Conservation (phyloP, 53 echinoderm and acorn worm genomes). For the Echinarachnius parma region DNA sequence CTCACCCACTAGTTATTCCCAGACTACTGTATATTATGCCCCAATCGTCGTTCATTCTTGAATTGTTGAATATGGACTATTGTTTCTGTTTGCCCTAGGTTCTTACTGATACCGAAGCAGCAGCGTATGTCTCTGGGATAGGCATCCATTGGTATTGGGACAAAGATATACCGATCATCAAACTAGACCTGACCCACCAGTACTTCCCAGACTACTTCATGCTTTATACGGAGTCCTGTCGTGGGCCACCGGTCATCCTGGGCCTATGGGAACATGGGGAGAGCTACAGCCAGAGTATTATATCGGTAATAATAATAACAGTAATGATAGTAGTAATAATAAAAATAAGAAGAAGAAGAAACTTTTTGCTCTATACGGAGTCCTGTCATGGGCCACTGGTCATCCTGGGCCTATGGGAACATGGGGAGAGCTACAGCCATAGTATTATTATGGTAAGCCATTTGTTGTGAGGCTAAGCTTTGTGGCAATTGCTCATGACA, state of each 20-base stretch:
- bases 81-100: too few species aligned
- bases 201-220: constrained; percentile 74
- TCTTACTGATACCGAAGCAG: constrained; percentile 58
- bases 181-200: constrained; percentile 57
- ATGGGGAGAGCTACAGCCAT: constrained; percentile 78
- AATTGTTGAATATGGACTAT: too few species aligned
- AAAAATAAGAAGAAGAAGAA: too few species aligned
- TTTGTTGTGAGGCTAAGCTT: too few species aligned
- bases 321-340: too few species aligned
- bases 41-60: too few species aligned
- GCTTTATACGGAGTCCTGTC: constrained; percentile 72
- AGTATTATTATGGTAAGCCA: constrained; percentile 69
- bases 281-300: constrained; percentile 74
- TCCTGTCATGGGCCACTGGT: constrained; percentile 17
- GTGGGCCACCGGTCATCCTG: constrained; percentile 53
- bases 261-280: constrained; percentile 74
- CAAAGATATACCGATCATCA: constrained; percentile 7
- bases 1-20: too few species aligned
- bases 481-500: too few species aligned
- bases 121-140: constrained; percentile 65
- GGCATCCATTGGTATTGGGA: constrained; percentile 89
- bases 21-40: too few species aligned
- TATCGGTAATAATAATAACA: constrained; percentile 70
- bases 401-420: constrained; percentile 55
- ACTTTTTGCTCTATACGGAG: too few species aligned